Percentiles rank a stretch among this genome's conserved stretches.
phyloP scores from a whole-genome alignment of 2,113 vertebrate genomes.

The Pycnonotus jocosus region DNA sequence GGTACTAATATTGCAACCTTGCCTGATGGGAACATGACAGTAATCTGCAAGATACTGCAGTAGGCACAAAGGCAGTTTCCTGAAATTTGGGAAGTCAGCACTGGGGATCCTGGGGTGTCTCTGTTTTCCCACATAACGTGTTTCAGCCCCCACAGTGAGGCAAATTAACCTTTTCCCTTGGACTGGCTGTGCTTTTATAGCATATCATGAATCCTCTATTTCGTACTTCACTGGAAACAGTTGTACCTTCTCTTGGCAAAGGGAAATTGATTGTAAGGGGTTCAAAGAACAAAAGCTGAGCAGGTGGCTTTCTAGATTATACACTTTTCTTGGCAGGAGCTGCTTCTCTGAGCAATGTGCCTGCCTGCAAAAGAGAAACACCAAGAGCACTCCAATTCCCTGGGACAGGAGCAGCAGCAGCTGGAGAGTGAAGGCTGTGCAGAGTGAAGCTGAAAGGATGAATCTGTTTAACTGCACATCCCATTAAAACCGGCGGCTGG shows the following conservation, averaged over 20 bases:
- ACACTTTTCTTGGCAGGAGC: slow-evolving; percentile 15
- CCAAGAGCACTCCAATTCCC: not conserved
- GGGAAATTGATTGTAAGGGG: not conserved
- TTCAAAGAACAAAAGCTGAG: not conserved
- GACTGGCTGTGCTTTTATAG: not conserved
- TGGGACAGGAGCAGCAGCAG: not conserved
- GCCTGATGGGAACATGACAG: not conserved
- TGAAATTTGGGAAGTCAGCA: not conserved
- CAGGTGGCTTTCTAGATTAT: slow-evolving; percentile 36
- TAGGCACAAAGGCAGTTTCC: not conserved
- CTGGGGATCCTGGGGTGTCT: not conserved
- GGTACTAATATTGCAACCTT: not conserved
- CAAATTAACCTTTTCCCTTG: not conserved
- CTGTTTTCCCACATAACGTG: not conserved
- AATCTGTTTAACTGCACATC: slow-evolving; percentile 26
- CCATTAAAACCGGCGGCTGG: not conserved
- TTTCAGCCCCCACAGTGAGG: not conserved
- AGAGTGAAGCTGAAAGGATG: slow-evolving; percentile 29
- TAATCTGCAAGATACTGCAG: not conserved
- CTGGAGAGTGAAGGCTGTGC: slow-evolving; percentile 13
- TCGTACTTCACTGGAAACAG: not conserved
- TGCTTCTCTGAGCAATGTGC: not conserved
- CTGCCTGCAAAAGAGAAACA: not conserved
- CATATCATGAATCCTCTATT: not conserved
- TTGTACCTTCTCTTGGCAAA: slow-evolving; percentile 8